A percentile compares a stretch with the other conserved stretches of the same genome.
Evolutionary conservation across 92 coral and sea anemone genomes (phyloP).

Genomic region (Bergia sp.): DNA sequence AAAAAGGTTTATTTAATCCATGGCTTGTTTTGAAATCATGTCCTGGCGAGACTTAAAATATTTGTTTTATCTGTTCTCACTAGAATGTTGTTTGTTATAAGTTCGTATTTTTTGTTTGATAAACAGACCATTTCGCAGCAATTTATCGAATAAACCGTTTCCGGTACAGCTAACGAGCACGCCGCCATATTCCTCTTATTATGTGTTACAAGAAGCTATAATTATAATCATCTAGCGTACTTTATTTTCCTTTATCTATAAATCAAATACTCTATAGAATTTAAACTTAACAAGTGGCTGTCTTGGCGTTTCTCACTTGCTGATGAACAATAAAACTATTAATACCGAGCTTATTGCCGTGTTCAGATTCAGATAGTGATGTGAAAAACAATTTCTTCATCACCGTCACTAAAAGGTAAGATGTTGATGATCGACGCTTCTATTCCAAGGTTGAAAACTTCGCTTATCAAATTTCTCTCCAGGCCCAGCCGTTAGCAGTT

Average conservation of each 20-base stretch:
- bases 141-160: conserved; percentile 11
- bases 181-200: not conserved
- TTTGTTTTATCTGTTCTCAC: conserved; percentile 26
- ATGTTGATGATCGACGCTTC: too few species aligned
- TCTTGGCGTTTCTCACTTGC: not conserved
- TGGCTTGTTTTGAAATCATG: conserved; percentile 20
- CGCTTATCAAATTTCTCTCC: conserved; percentile 5
- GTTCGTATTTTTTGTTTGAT: conserved; percentile 10
- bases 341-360: not conserved
- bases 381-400: not conserved
- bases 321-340: not conserved
- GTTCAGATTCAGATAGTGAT: not conserved
- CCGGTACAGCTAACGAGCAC: conserved; percentile 3
- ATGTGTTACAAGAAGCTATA: not conserved
- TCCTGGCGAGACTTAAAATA: conserved; percentile 1
- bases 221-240: not conserved
- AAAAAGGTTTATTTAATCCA: conserved; percentile 9
- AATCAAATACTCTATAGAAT: conserved; percentile 1
- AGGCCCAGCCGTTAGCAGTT: conserved; percentile 24
- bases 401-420: not conserved
- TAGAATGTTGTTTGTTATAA: conserved; percentile 8
- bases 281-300: not conserved
- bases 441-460: too few species aligned
- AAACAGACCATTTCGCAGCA: conserved; percentile 10
- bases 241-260: not conserved